Evolutionary conservation across 2,797 vertebrate species (phyloP), one percentile per base, ranked within the genome.

Genomic region (Crenichthys baileyi): DNA sequence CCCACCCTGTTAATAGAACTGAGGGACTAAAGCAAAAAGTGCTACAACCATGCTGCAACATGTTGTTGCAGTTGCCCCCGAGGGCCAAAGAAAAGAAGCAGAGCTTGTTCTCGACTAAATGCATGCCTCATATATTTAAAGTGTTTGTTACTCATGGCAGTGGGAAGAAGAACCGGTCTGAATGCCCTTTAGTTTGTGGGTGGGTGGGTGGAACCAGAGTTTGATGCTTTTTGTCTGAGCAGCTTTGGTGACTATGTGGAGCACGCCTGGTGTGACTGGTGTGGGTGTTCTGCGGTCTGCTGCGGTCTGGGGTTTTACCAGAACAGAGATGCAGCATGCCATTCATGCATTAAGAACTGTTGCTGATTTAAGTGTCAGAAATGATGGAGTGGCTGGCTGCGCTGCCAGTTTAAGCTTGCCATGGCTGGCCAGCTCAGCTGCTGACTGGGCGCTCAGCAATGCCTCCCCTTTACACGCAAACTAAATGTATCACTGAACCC

Each of bases 341-440:
- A 84, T 86, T 92, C 92, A 93, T 90, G 91, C 91, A 87, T 90
- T 85, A 76, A 83, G 77, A 76, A 72, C 83, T 77, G 87, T 0
- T 80, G 79, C 39, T 83, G 91, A 91, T 93, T 93, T 88, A 89
- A 63, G 79, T 90, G 93, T 94, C 91, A 93, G 29, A 88, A 44
- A 88, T 92, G 91, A 93, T 91, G 77, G 88, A 93, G 89, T 90
- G 91, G 85, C 56, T 86, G 70, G 51, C 78, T 68, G 2, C 31
- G 6, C 56, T 87, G 86, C 91, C 89, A 85, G 90, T 89, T 89
- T 81, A 73, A 91, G 87, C 90, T 84, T 87, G 91, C 86, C 82
- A 72, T 46, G 80, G 80, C 75, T 81, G 86, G 73, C 75, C 80
- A 77, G 71, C 79, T 29, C 79, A 80, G 80, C 76, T 83, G 86